Base-by-base conservation (phyloP, 2,113 vertebrate genomes). In the Equus quagga region DNA sequence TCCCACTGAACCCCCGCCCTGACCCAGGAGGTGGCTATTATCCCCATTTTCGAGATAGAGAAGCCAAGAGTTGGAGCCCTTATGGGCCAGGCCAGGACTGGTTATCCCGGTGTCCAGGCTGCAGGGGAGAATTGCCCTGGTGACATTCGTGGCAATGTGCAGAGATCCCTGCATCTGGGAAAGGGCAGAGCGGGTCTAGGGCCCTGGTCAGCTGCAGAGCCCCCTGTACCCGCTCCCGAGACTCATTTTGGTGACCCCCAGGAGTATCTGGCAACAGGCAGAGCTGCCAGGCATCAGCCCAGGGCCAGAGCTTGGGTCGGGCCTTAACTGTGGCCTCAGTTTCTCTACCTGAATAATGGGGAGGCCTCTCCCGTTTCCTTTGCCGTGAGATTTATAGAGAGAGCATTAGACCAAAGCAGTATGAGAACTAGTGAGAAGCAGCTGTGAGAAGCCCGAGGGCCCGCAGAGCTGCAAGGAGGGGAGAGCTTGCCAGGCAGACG, bases 141-240 rank as follows among this genome's bases (percentile, higher is more conserved):
- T 44, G 65, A 62, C 58, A 9, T 56, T 18, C 4, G 0, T 60
- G 78, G 73, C n/a, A 5, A 5, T 7, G 10, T 0, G 5, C 26
- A 56, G n/a, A 91, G 12, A 54, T 51, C 26, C n/a, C 17, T 56
- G 60, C 89, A 5, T 6, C 62, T 46, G 69, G 23, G n/a, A 82
- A 62, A 13, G 46, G n/a, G 70, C 56, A 31, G 1, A 36, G 14
- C 1, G 64, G 64, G 31, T 2, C 54, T 4, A n/a, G 0, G 9
- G 5, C 82, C 26, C 58, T 9, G 13, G 41, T 24, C 72, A 54
- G 89, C 79, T 13, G 8, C 56, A 88, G 31, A 89, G 58, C 51
- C 81, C 21, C 3, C 51, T 15, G 24, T 6, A 2, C n/a, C 72
- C 17, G 8, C n/a, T 6, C 62, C n/a, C 33, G 17, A 78, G 24